Base-by-base conservation (phyloP, 2,888 invertebrate genomes). In the Aproaerema taeniolella region DNA sequence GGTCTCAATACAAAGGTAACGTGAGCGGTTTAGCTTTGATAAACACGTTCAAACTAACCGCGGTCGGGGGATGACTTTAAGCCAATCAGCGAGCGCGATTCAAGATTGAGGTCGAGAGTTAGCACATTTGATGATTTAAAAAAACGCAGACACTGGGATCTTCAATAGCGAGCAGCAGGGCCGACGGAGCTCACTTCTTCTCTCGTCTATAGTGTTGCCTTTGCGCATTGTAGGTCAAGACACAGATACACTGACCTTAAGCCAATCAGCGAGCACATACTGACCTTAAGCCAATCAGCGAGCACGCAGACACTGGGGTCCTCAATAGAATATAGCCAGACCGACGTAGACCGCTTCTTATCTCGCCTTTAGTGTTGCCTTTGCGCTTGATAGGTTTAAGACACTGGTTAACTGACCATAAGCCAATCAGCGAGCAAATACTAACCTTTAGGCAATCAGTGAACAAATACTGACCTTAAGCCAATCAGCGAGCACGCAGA, bases 121-220 rank as follows among this genome's bases (percentile, higher is more conserved):
- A n/a, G n/a, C n/a, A n/a, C n/a, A n/a, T n/a, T n/a, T n/a, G n/a
- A n/a, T n/a, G n/a, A n/a, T n/a, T n/a, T n/a, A n/a, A n/a, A n/a
- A n/a, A n/a, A n/a, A 98, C 95, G 14, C 97, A 93, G 1, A 97
- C 95, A 0, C 96, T 92, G 1, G 97, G 96, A 76, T 98, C 97
- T 68, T 95, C 95, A 3, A 97, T 89, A 0, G 96, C 95, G 61
- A 93, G 94, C 45, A 97, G 82, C 6, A 11, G 2, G 11, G 29
- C 29, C 11, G 29, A 6, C 6, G 8, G 11, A 10, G 8, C 29
- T 29, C 29, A 2, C 12, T 29, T 29, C 29, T 29, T 9, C 29
- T 29, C 29, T 11, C 29, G n/a, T 11, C 29, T 29, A 2, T 29
- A 29, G 11, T 20, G 20, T 20, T 20, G 20, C 5, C 20, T 4